Evolutionary conservation across 2,113 vertebrate species (phyloP), one percentile per base, ranked within the genome.

Genomic region (Sigmodon hispidus): DNA sequence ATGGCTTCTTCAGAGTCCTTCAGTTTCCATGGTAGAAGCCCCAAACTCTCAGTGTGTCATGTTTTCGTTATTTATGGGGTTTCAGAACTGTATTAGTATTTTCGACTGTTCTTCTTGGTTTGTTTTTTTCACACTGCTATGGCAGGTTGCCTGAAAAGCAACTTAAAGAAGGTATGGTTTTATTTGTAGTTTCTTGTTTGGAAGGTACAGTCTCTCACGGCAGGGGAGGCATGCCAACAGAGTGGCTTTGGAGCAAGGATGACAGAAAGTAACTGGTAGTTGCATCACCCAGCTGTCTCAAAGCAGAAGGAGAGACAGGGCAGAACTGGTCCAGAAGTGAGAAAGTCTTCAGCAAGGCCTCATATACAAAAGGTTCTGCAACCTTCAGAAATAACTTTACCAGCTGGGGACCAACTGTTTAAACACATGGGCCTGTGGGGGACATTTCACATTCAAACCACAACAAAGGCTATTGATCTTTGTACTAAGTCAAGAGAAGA

Each of bases 401-500:
- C 67, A 72, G 36, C 65, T 87, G 45, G 65, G 22, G 22, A 87
- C 65, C 65, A 87, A 69, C 65, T 24, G 12, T 87, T 87, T 52
- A 52, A 87, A 87, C 34, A 29, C 7, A 16, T 15, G 48, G 40
- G 34, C 34, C 36, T 70, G 12, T 17, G 34, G 22, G 45, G 21
- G 36, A 6, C 48, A 72, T 55, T 70, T 55, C 67, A 72, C 48
- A 72, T 55, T 55, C 36, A 87, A 72, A 40, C 50, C 15, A 29
- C 52, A 87, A 70, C 24, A 31, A 97, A 31, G 22, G 19, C 6
- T 75, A 95, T 7, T 15, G 5, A 73, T 67, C 59, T 83, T 90
- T 94, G 67, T n/a, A 89, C 73, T 15, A 92, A 21, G 17, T 31
- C 31, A 94, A 87, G 7, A 91, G 24, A n/a, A 93, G 55, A 72